Percentiles rank a stretch among this genome's conserved stretches.
These are phyloP conservation scores for Mustela nigripes DNA, from an alignment of 2,113 vertebrate genomes.

Conservation along the genomic window DNA sequence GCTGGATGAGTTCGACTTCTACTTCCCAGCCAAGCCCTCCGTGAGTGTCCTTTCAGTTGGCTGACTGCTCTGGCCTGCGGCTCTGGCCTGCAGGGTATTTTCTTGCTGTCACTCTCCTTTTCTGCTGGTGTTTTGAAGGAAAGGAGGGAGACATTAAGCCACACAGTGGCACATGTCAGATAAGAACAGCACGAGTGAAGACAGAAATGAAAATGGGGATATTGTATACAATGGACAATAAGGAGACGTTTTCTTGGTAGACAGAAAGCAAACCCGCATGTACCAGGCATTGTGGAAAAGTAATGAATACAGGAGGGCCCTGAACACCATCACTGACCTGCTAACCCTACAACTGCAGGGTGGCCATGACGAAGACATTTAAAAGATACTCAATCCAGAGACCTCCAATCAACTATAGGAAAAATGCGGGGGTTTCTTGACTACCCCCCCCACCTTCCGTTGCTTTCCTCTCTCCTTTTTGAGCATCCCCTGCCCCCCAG, in stretches of 20 bases:
- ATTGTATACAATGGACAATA: background rate
- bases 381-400: background rate
- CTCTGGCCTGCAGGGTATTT: constrained; percentile 36
- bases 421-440: background rate
- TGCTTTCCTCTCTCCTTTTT: background rate
- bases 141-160: background rate
- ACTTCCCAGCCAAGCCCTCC: background rate
- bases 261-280: background rate
- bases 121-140: background rate
- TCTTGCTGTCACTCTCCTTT: constrained; percentile 39
- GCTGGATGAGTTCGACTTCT: constrained; percentile 1
- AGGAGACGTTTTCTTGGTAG: background rate
- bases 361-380: background rate
- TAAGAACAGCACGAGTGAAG: background rate
- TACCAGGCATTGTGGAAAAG: background rate
- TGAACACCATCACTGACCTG: background rate
- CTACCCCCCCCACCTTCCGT: background rate
- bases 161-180: background rate
- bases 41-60: background rate
- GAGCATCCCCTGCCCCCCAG: background rate
- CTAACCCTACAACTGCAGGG: background rate
- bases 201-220: constrained; percentile 16
- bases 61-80: background rate
- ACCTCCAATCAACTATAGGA: background rate
- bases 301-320: background rate